phyloP scores from a whole-genome alignment of 2,113 vertebrate genomes.

The Theropithecus gelada region DNA sequence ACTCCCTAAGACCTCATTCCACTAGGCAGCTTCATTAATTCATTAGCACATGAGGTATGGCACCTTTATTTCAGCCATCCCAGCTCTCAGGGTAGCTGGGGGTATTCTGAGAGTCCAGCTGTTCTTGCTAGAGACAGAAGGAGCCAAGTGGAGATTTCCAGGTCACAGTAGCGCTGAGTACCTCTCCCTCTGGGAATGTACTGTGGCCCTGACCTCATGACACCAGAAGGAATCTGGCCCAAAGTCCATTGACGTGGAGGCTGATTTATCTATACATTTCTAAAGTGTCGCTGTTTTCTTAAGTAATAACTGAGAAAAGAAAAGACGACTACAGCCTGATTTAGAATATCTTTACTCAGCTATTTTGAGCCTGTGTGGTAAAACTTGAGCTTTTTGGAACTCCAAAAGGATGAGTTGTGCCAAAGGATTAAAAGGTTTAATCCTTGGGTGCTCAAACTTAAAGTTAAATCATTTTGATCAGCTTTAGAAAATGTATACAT shows the following conservation, averaged over 20 bases:
- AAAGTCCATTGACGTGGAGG: neutral
- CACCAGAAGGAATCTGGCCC: neutral
- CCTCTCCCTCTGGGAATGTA: neutral
- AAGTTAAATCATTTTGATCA: neutral
- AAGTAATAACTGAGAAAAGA: neutral
- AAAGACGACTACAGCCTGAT: neutral
- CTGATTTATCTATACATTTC: neutral
- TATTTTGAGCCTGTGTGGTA: constrained; percentile 16
- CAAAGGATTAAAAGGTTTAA: neutral
- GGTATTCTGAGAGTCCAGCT: neutral
- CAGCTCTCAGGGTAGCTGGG: neutral
- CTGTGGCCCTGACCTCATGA: neutral
- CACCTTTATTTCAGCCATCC: neutral
- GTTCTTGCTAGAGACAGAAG: neutral
- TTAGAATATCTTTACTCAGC: neutral
- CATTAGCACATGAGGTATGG: constrained; percentile 50
- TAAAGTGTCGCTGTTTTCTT: neutral
- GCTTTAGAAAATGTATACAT: neutral
- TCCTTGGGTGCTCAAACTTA: neutral
- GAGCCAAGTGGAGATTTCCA: neutral
- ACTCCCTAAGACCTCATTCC: constrained; percentile 26
- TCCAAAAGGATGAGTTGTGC: neutral
- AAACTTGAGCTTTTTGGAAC: constrained; percentile 29
- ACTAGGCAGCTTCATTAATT: constrained; percentile 6
- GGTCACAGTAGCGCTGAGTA: neutral